Evolutionary conservation across 2,888 invertebrate species (phyloP), one percentile per base, ranked within the genome.

Genomic region (Apotomis betuletana): DNA sequence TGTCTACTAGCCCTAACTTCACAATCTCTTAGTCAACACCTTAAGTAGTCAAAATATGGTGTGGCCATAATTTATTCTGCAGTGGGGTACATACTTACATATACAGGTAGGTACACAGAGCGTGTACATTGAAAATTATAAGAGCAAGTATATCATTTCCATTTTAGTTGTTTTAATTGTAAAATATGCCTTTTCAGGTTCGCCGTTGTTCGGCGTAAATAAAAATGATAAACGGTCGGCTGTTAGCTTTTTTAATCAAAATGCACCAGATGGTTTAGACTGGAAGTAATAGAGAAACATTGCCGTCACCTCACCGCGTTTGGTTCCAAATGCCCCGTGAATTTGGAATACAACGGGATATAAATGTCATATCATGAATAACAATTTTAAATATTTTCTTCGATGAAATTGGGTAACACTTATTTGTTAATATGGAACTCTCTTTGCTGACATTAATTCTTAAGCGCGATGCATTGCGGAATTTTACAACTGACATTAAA

Each of bases 161-260:
- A 57, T 51, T 67, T 44, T 67, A 71, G 61, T 61, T 62, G 51
- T 13, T 54, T 65, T 65, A 65, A 70, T 70, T 55, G 38, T 70
- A 60, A 72, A 67, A 67, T 41, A 63, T 63, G 52, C 38, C 68
- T 41, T 9, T 63, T 54, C 12, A 61, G 36, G 52, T 55, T 36
- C 15, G 15, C 27, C 38, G 36, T 52, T 72, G 27, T 52, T 44
- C 36, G 57, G 52, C 9, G 58, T 44, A 70, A 54, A 72, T 68
- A 72, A 68, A 68, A 72, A 63, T 72, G 63, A 68, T 59, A 59
- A 72, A 72, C 52, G 51, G 63, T 38, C 38, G 15, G 58, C 57
- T 63, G 58, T 68, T 68, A 57, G 62, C 57, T 59, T 72, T 72
- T 72, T 72, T 72, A 58, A 63, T 72, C 62, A 72, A 62, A 72